These are phyloP conservation scores for Nasonia vitripennis DNA, from an alignment of 1,140 invertebrate species.

Conservation along the genomic window DNA sequence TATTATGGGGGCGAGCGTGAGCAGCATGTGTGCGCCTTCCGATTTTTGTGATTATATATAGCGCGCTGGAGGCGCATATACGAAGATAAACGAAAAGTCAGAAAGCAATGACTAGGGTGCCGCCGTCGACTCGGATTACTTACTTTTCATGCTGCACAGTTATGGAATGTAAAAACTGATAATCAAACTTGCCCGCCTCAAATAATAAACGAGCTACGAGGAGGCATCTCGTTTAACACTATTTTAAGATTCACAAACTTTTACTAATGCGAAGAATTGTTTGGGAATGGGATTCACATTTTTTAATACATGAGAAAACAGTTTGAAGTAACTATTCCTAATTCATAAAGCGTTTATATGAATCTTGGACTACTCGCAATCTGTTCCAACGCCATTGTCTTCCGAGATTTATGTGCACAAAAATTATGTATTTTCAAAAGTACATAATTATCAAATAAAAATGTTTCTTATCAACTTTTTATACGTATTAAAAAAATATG, in stretches of 20 bases:
- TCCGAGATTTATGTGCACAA: not conserved
- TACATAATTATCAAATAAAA: not conserved
- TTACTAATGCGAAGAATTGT: not conserved
- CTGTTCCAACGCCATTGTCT: not conserved
- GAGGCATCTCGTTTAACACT: not conserved
- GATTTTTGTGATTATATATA: not conserved
- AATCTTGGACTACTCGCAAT: not conserved
- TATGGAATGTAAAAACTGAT: not conserved
- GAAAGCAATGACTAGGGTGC: not conserved
- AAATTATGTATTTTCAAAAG: not conserved
- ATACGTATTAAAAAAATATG: constrained; percentile 1
- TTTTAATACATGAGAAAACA: not conserved
- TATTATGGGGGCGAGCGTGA: not conserved
- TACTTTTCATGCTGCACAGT: not conserved
- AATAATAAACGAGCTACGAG: constrained; percentile 14
- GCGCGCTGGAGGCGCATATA: not conserved
- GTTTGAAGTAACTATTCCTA: too few relatives aligned
- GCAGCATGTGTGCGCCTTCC: not conserved
- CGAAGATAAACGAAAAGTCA: not conserved
- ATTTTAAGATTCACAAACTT: not conserved
- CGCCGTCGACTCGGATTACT: not conserved
- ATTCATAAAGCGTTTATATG: not conserved
- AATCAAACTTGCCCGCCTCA: constrained; percentile 19
- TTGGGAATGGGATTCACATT: not conserved
- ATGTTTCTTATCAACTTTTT: not conserved